Percentiles rank a stretch among this genome's conserved stretches.
Evolutionary conservation across 2,113 vertebrate species (phyloP).

Genomic region (Calypte anna): DNA sequence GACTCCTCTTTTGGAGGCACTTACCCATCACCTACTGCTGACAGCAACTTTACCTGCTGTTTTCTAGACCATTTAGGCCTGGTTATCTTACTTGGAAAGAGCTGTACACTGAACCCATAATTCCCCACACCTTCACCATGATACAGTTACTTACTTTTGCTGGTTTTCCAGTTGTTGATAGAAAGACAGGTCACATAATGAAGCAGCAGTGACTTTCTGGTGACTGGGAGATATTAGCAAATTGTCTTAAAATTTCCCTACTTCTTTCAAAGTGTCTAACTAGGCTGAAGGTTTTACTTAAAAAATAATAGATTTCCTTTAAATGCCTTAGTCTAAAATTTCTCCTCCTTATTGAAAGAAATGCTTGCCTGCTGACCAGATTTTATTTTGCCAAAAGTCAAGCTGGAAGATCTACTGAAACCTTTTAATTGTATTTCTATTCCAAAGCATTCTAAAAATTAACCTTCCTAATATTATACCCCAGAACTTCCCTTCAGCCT

Average conservation of each 20-base stretch:
- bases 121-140: neutral
- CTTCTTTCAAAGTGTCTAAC: neutral
- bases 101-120: neutral
- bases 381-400: neutral
- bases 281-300: neutral
- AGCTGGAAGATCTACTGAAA: neutral
- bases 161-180: neutral
- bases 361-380: neutral
- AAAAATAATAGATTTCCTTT: neutral
- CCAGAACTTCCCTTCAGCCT: neutral
- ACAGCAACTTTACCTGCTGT: neutral
- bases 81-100: neutral
- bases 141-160: neutral
- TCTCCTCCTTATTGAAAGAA: neutral
- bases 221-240: neutral
- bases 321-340: neutral
- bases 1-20: neutral
- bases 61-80: neutral
- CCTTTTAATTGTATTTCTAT: neutral
- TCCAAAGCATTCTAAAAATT: neutral
- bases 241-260: neutral
- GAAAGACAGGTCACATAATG: accelerated
- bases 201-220: neutral
- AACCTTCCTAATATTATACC: neutral
- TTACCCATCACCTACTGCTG: neutral